These are phyloP conservation scores for Reticulitermes speratus DNA, from an alignment of 1,140 invertebrate species.

Conservation along the genomic window DNA sequence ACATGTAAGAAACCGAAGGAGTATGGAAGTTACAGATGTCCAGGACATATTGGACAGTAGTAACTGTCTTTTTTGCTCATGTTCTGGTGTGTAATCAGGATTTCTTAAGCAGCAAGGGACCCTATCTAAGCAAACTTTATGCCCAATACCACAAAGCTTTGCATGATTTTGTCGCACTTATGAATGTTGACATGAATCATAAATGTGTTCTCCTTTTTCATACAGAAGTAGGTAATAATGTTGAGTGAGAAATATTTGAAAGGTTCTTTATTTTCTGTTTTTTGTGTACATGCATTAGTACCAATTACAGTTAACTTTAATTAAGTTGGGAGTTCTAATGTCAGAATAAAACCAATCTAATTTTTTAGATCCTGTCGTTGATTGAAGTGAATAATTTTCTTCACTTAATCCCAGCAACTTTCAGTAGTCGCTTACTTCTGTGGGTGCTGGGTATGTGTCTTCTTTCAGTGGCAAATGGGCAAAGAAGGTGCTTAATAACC, in stretches of 20 bases:
- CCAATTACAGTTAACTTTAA: not conserved
- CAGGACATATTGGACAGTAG: too few relatives aligned
- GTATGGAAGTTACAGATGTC: too few relatives aligned
- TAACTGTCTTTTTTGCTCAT: too few relatives aligned
- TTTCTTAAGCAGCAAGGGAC: too few relatives aligned
- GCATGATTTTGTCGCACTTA: too few relatives aligned
- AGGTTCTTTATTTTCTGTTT: not conserved
- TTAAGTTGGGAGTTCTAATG: not conserved
- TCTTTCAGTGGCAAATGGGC: not conserved
- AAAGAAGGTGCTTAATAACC: not conserved
- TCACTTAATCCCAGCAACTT: not conserved
- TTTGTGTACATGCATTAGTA: not conserved
- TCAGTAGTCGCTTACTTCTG: not conserved
- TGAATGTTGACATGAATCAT: not conserved
- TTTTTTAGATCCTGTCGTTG: not conserved
- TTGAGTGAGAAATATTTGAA: not conserved
- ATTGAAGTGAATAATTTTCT: not conserved
- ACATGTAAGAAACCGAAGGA: too few relatives aligned
- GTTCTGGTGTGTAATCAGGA: too few relatives aligned
- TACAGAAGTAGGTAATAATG: not conserved
- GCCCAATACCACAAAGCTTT: too few relatives aligned
- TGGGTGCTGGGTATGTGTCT: not conserved
- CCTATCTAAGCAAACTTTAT: too few relatives aligned
- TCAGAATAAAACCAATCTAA: not conserved
- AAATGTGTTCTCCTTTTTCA: not conserved